These are phyloP conservation scores for Coenonympha arcania DNA, from an alignment of 2,888 invertebrate genomes.

Conservation along the genomic window DNA sequence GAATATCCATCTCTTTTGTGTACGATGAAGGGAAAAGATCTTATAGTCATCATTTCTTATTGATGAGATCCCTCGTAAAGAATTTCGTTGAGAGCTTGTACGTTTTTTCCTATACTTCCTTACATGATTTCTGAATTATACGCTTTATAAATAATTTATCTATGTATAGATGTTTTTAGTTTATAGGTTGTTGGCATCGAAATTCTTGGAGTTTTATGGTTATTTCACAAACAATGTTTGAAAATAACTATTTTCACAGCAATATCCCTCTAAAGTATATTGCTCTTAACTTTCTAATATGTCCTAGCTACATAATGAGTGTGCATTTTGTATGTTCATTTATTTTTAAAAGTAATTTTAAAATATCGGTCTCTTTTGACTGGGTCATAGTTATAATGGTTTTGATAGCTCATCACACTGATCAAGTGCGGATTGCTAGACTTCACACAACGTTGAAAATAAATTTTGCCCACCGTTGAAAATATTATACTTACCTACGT, in stretches of 20 bases:
- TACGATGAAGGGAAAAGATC: slow-evolving; percentile 6
- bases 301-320: no score
- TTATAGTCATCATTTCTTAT: slow-evolving; percentile 6
- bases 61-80: slow-evolving; percentile 6
- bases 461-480: no score
- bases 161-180: neutral
- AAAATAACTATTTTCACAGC: neutral
- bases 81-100: slow-evolving; percentile 2
- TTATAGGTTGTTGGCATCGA: no score
- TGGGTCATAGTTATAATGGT: no score
- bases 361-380: no score
- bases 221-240: no score
- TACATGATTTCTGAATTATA: neutral
- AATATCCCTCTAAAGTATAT: neutral
- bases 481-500: no score
- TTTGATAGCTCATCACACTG: no score
- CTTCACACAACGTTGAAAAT: neutral
- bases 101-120: neutral
- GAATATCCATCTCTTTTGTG: slow-evolving; percentile 13
- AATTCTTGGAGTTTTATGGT: no score
- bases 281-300: neutral
- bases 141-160: neutral
- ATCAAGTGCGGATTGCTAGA: no score
- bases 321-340: no score
- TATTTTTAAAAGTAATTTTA: no score